Evolutionary conservation across 35 echinoderm and acorn worm genomes (phyloP).

Genomic region (Ophiothrix spiculata): DNA sequence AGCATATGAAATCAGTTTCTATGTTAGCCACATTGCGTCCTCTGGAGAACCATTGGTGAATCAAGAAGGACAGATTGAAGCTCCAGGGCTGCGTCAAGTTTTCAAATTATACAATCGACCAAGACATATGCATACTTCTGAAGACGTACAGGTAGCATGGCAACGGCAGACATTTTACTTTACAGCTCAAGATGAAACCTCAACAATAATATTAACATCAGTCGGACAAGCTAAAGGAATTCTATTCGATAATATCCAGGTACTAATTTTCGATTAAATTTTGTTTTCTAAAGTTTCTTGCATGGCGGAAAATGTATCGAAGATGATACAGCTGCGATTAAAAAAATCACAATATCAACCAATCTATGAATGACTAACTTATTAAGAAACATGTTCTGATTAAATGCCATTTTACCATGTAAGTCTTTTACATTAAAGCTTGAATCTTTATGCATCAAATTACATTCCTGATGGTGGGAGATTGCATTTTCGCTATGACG

Average conservation of each 20-base stretch:
- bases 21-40: not conserved
- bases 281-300: not conserved
- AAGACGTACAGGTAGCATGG: not conserved
- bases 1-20: not conserved
- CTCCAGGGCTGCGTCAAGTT: conserved; percentile 2
- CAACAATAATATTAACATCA: conserved; percentile 7
- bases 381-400: not conserved
- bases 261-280: not conserved
- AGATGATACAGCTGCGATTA: not conserved
- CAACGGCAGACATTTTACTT: conserved; percentile 1
- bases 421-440: not conserved
- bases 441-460: not conserved
- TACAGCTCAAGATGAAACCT: not conserved
- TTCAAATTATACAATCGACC: conserved; percentile 31
- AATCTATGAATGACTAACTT: not conserved
- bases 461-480: not conserved
- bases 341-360: not conserved
- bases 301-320: not conserved
- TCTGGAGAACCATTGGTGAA: conserved; percentile 8
- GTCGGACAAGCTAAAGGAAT: not conserved
- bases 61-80: conserved; percentile 18
- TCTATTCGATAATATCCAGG: conserved; percentile 8
- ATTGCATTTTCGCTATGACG: too few relatives aligned
- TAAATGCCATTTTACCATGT: not conserved
- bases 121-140: not conserved